Base-by-base conservation (phyloP, 2,888 invertebrate species). In the Cremastinae sp. region DNA sequence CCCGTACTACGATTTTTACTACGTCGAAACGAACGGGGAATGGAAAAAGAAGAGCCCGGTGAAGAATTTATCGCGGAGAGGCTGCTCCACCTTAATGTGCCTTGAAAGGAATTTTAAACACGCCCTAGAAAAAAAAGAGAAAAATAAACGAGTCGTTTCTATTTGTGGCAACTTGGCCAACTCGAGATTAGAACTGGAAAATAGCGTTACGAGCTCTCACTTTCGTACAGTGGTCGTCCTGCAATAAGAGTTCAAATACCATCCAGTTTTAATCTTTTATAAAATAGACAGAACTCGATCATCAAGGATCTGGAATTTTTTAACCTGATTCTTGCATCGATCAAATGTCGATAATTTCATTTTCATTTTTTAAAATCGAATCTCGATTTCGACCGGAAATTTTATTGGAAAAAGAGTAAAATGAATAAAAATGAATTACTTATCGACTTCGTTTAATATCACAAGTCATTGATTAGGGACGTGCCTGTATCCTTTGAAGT, bases 121-220 rank as follows among this genome's bases (percentile, higher is more conserved):
- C 58, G 69, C 12, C 39, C 37, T 37, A 18, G 12, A 56, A 43
- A 22, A 41, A 72, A 66, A 55, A 49, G 16, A 47, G 43, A 7
- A 39, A 47, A 35, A 4, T 4, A 58, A 58, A 49, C 20, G 14
- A 45, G 2, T 7, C 39, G 55, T 64, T 64, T 43, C 62, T 75
- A 72, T 72, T 58, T 53, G 53, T 18, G 62, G 73, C 64, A 69
- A 73, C 53, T 64, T 56, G 59, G 68, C 68, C 37, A 39, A 39
- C 51, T 64, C 47, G 76, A 39, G 43, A 53, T 66, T 53, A 53
- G 53, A 55, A 55, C 53, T 62, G 64, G 53, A 72, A 73, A 69
- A 53, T 20, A 59, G 73, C 53, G 64, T 20, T 43, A 72, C 51
- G 73, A 64, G 69, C 73, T 69, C 69, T 76, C 69, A 69, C 76